Evolutionary conservation across 2,888 invertebrate species (phyloP).

Genomic region (Tinea trinotella): DNA sequence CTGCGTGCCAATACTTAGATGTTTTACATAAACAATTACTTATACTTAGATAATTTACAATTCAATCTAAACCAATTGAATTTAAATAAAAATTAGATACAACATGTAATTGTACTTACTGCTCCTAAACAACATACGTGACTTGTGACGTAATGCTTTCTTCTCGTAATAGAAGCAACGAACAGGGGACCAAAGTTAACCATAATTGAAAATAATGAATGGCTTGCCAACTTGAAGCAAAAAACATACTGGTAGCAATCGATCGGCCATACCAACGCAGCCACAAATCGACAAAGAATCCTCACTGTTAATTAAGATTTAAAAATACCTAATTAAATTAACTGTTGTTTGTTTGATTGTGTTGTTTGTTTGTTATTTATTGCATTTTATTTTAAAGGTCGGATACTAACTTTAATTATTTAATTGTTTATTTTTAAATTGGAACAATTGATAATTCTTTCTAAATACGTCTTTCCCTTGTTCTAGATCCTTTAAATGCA

Average conservation of each 20-base stretch:
- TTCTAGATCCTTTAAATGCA: too few relatives aligned
- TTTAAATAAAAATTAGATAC: too few relatives aligned
- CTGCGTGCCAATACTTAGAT: too few relatives aligned
- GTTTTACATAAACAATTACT: too few relatives aligned
- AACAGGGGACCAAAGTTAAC: not conserved
- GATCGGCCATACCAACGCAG: slow-evolving; percentile 1
- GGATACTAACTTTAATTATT: not conserved
- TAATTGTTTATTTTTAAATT: not conserved
- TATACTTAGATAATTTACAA: too few relatives aligned
- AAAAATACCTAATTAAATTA: slow-evolving; percentile 17
- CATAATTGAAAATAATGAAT: slow-evolving; percentile 17
- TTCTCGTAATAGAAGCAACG: too few relatives aligned
- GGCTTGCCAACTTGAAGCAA: slow-evolving; percentile 2
- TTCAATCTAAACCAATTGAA: too few relatives aligned
- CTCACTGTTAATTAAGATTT: slow-evolving; percentile 15
- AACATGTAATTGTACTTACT: too few relatives aligned
- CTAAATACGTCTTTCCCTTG: too few relatives aligned
- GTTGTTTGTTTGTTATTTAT: slow-evolving; percentile 1
- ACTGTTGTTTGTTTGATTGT: not conserved
- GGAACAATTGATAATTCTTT: too few relatives aligned
- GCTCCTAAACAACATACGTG: too few relatives aligned
- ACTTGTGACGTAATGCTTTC: too few relatives aligned
- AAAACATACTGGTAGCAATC: slow-evolving; percentile 6
- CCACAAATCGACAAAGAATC: slow-evolving; percentile 16
- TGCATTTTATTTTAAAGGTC: slow-evolving; percentile 3